Evolutionary conservation across 2,888 invertebrate genomes (phyloP).

Genomic region (Cremastinae sp.): DNA sequence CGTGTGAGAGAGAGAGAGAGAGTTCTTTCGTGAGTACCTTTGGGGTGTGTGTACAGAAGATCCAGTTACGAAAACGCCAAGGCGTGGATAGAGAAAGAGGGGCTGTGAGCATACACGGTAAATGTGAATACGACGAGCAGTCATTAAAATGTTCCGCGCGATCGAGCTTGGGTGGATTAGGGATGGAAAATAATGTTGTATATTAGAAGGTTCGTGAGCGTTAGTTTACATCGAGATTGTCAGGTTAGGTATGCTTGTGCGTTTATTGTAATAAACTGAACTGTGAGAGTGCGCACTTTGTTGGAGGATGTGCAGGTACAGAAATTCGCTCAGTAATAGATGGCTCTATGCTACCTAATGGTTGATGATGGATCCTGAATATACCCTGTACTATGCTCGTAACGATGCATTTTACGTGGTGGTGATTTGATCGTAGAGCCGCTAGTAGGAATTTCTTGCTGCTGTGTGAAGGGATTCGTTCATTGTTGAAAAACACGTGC

Average conservation of each 20-base stretch:
- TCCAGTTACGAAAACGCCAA: slow-evolving; percentile 72
- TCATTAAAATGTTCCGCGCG: slow-evolving; percentile 80
- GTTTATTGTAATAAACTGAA: slow-evolving; percentile 35
- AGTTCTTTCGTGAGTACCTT: slow-evolving; percentile 59
- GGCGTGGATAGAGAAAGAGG: slow-evolving; percentile 67
- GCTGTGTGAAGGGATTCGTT: slow-evolving; percentile 64
- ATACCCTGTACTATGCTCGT: slow-evolving; percentile 74
- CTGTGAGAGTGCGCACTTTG: slow-evolving; percentile 47
- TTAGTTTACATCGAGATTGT: slow-evolving; percentile 19
- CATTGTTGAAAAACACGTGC: slow-evolving; percentile 58
- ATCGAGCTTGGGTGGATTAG: slow-evolving; percentile 75
- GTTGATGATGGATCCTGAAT: slow-evolving; percentile 70
- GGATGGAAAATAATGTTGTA: slow-evolving; percentile 70
- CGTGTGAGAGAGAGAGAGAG: slow-evolving; percentile 64
- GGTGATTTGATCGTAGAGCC: slow-evolving; percentile 43
- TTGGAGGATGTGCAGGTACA: slow-evolving; percentile 5
- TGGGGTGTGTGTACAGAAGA: slow-evolving; percentile 62
- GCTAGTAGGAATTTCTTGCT: slow-evolving; percentile 56
- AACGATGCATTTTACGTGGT: slow-evolving; percentile 74
- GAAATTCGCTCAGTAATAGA: slow-evolving; percentile 34
- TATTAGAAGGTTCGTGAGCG: slow-evolving; percentile 51
- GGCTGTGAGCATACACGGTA: slow-evolving; percentile 65
- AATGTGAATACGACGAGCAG: slow-evolving; percentile 76
- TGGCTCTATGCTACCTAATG: slow-evolving; percentile 24
- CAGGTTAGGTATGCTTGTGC: slow-evolving; percentile 26